Percentiles rank a stretch among this genome's conserved stretches.
Conservation (phyloP, 2,888 invertebrate species). For the Luffia ferchaultella region DNA sequence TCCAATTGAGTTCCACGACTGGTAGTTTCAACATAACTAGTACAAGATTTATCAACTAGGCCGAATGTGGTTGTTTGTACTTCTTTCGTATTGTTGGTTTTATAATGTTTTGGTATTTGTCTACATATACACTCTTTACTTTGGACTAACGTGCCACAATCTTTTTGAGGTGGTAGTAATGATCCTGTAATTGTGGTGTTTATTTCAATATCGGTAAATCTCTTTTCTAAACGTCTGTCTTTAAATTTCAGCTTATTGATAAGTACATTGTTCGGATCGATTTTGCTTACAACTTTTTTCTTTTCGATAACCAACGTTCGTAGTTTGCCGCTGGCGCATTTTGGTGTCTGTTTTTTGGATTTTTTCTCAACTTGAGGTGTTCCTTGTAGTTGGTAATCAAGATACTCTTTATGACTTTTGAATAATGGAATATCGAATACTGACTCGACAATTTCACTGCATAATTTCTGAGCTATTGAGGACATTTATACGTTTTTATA, state of each 20-base stretch:
- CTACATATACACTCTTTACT: too few relatives aligned
- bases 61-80: not conserved
- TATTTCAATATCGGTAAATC: slow-evolving; percentile 22
- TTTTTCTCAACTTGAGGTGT: too few relatives aligned
- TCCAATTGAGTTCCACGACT: slow-evolving; percentile 27
- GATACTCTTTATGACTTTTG: slow-evolving; percentile 4
- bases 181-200: slow-evolving; percentile 33
- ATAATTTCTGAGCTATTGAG: slow-evolving; percentile 32
- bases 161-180: too few relatives aligned
- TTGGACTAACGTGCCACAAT: too few relatives aligned
- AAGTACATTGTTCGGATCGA: slow-evolving; percentile 19
- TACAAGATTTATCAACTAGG: slow-evolving; percentile 31
- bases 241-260: slow-evolving; percentile 23
- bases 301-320: too few relatives aligned
- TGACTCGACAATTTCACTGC: slow-evolving; percentile 33
- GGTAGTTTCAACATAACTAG: slow-evolving; percentile 19
- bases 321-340: too few relatives aligned
- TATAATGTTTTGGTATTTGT: too few relatives aligned
- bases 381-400: too few relatives aligned
- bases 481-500: slow-evolving; percentile 23
- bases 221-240: slow-evolving; percentile 22
- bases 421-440: slow-evolving; percentile 19
- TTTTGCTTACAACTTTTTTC: slow-evolving; percentile 24
- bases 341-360: too few relatives aligned
- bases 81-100: not conserved